Evolutionary conservation across 2,888 invertebrate genomes (phyloP).

Genomic region (Ennomos quercinarius): DNA sequence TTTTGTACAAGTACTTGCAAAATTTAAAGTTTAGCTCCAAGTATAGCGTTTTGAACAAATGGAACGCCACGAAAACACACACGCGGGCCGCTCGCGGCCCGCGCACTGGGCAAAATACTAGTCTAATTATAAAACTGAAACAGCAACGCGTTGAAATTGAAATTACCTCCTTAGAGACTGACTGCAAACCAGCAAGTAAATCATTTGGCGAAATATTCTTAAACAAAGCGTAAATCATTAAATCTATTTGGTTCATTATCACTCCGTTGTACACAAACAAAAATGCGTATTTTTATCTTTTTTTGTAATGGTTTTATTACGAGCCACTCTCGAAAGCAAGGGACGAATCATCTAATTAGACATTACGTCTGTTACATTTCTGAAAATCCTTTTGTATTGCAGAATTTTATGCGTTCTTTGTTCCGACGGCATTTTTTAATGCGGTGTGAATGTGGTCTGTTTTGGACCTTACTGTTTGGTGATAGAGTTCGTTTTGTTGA

Average conservation of each 20-base stretch:
- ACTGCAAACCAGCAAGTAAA: not conserved
- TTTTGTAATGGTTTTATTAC: slow-evolving; percentile 30
- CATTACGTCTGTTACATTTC: slow-evolving; percentile 78
- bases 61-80: too few relatives aligned
- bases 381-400: slow-evolving; percentile 80
- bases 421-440: slow-evolving; percentile 68
- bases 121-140: too few relatives aligned
- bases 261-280: slow-evolving; percentile 2
- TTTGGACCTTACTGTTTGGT: slow-evolving; percentile 49
- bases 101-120: too few relatives aligned
- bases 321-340: slow-evolving; percentile 50
- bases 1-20: too few relatives aligned
- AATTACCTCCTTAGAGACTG: not conserved
- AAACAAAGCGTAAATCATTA: not conserved
- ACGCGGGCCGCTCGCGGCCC: too few relatives aligned
- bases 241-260: slow-evolving; percentile 10
- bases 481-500: slow-evolving; percentile 53
- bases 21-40: too few relatives aligned
- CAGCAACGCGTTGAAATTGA: too few relatives aligned
- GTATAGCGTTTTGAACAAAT: too few relatives aligned
- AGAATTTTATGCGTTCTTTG: slow-evolving; percentile 80
- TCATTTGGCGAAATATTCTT: not conserved
- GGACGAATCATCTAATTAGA: slow-evolving; percentile 78
- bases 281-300: slow-evolving; percentile 19
- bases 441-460: slow-evolving; percentile 29